Base-by-base conservation (phyloP, 1,140 invertebrate species). In the Sminthurides bifidus region DNA sequence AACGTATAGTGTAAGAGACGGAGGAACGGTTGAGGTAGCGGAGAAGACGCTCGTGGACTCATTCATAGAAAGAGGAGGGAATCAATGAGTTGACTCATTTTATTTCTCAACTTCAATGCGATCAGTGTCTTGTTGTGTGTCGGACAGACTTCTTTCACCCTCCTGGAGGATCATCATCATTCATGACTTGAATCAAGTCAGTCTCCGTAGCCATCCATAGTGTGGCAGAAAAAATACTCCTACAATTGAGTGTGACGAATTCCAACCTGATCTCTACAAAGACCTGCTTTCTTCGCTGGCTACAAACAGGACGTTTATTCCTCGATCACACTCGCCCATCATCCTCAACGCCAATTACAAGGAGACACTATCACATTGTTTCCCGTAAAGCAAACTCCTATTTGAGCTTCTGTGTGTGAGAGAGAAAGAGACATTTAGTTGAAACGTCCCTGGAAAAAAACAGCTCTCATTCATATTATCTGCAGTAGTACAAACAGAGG, bases 161-260 rank as follows among this genome's bases (percentile, higher is more conserved):
- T n/a, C n/a, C n/a, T n/a, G n/a, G n/a, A n/a, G n/a, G n/a, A n/a
- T n/a, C n/a, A n/a, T n/a, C n/a, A n/a, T n/a, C n/a, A n/a, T n/a
- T n/a, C n/a, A n/a, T n/a, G n/a, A n/a, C n/a, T n/a, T n/a, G n/a
- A n/a, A n/a, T n/a, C n/a, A n/a, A n/a, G n/a, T n/a, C n/a, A n/a
- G n/a, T n/a, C n/a, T n/a, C n/a, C n/a, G n/a, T n/a, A n/a, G n/a
- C n/a, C n/a, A n/a, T n/a, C n/a, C n/a, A n/a, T n/a, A n/a, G n/a
- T n/a, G n/a, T n/a, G n/a, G n/a, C 46, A 31, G 35, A 49, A 49
- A 49, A 49, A 49, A 49, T 31, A 49, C 46, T 49, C 27, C 6
- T 17, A 49, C 46, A 49, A 49, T 49, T 49, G 46, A 49, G 46
- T 31, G 46, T 30, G 30, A 49, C 46, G 46, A 49, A 49, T 33